Evolutionary conservation across 2,113 vertebrate genomes (phyloP), one percentile per base, ranked within the genome.

Genomic region (Melanerpes formicivorus): DNA sequence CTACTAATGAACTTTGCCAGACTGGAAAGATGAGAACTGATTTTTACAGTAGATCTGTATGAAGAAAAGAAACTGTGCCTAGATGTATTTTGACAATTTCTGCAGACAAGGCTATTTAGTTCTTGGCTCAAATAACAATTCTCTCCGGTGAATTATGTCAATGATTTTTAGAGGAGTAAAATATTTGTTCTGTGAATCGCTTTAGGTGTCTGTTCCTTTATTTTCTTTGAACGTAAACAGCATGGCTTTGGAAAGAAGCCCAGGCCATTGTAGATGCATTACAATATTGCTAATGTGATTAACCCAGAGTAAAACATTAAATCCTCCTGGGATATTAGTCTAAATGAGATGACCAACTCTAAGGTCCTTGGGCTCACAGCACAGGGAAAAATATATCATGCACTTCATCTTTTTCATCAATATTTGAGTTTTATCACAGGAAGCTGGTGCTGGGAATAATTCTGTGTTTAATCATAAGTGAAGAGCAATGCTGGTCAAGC

Each of bases 31-130:
- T 73, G 83, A 93, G 76, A 87, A 79, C 73, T 77, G 72, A 66
- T 94, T 96, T 96, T 96, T 95, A 96, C 44, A 85, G 94, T 95
- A 94, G 78, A 87, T 82, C 56, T 67, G n/a, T 48, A 83, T 62
- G 34, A 87, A 81, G 67, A 74, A 95, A 95, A 91, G 46, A 92
- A 96, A 64, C 48, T 30, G 13, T 1, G 1, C 4, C 23, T 15
- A 90, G 93, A 95, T 85, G 15, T 84, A 91, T 95, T 94, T 89
- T 94, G 92, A 96, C 72, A 91, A 78, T 95, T 96, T 95, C 72
- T 94, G 21, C 48, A 90, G 91, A 94, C 65, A 29, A 92, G 55
- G 42, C 40, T 95, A 80, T 79, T 94, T 92, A 93, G 87, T 95
- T 92, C 81, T 93, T 93, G 88, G 84, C 75, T 95, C 26, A 66